Conservation (phyloP, 2,797 vertebrate genomes). For the Coreius guichenoti region DNA sequence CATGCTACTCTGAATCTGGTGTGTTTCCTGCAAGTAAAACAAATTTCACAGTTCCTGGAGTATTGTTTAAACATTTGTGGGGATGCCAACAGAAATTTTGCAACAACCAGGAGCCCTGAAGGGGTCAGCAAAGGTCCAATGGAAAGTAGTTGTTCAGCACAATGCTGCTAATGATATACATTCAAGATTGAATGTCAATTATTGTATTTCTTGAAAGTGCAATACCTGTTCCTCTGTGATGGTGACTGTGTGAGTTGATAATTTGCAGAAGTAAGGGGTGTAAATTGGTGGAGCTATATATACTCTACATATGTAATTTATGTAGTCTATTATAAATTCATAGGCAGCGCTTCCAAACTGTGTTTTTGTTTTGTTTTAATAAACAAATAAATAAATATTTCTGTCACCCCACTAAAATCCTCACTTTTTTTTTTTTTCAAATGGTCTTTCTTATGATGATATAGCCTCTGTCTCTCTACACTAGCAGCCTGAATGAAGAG, state of each 20-base stretch:
- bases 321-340: background rate
- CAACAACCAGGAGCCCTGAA: background rate
- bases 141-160: background rate
- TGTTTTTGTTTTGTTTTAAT: background rate
- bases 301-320: background rate
- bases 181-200: background rate
- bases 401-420: background rate
- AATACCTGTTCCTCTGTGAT: background rate
- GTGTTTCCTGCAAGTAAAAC: background rate
- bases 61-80: background rate
- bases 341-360: background rate
- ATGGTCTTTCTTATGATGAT: constrained; percentile 37
- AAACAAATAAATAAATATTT: background rate
- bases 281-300: background rate
- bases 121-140: background rate
- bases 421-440: background rate
- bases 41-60: background rate
- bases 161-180: background rate
- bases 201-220: background rate
- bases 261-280: background rate
- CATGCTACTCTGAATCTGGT: background rate
- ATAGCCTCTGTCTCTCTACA: constrained; percentile 30
- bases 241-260: constrained; percentile 1
- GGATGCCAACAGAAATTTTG: background rate
- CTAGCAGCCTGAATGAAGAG: constrained; percentile 55